A percentile compares a stretch with the other conserved stretches of the same genome.
Conservation (phyloP, 2,888 invertebrate genomes). For the Serrognathus titanus region DNA sequence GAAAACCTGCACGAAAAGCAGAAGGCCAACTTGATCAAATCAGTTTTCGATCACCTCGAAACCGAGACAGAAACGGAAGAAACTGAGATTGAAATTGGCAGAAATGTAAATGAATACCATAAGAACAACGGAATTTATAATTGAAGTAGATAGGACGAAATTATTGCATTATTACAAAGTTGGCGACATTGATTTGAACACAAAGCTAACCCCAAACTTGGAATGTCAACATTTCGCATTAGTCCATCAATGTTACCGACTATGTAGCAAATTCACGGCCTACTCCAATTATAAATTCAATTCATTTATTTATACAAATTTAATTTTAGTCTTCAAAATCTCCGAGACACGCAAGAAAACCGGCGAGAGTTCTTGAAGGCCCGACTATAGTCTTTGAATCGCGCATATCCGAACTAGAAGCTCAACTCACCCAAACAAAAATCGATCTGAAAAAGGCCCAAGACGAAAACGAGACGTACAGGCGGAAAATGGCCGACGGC, state of each 20-base stretch:
- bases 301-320: neutral
- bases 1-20: conserved; percentile 76
- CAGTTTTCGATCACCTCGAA: conserved; percentile 61
- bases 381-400: conserved; percentile 82
- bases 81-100: conserved; percentile 45
- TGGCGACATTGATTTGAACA: too few relatives aligned
- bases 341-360: conserved; percentile 33
- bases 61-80: conserved; percentile 50
- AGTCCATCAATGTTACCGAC: too few relatives aligned
- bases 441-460: conserved; percentile 73
- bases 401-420: conserved; percentile 78
- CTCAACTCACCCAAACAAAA: conserved; percentile 73
- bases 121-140: too few relatives aligned
- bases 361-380: conserved; percentile 57
- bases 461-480: conserved; percentile 59
- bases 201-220: too few relatives aligned
- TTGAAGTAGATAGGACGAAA: too few relatives aligned
- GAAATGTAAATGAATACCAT: conserved; percentile 2
- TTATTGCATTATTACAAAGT: too few relatives aligned
- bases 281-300: neutral
- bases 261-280: too few relatives aligned
- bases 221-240: too few relatives aligned
- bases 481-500: conserved; percentile 46
- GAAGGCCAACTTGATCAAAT: conserved; percentile 63
- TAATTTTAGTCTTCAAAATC: conserved; percentile 30